A percentile compares a stretch with the other conserved stretches of the same genome.
Conservation (phyloP, 2,888 invertebrate species). For the Onthophagus sagittarius region DNA sequence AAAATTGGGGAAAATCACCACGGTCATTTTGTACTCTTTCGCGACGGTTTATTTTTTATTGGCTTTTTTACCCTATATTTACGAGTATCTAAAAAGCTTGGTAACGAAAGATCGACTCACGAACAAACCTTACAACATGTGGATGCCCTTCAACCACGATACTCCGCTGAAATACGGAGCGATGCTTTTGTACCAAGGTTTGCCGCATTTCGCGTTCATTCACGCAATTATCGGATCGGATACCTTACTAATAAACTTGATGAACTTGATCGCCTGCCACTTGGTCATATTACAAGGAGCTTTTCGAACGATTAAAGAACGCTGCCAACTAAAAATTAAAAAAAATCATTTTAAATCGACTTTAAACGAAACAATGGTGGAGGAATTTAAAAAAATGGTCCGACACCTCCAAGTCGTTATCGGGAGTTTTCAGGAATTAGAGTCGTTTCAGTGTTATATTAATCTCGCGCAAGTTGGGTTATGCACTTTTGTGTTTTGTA, state of each 20-base stretch:
- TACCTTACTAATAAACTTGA: slow-evolving; percentile 41
- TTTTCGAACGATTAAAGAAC: slow-evolving; percentile 34
- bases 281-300: slow-evolving; percentile 41
- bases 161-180: slow-evolving; percentile 36
- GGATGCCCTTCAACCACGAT: slow-evolving; percentile 39
- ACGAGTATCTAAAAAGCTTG: slow-evolving; percentile 7
- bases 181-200: slow-evolving; percentile 41
- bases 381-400: slow-evolving; percentile 38
- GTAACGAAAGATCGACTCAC: slow-evolving; percentile 1
- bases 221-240: slow-evolving; percentile 42
- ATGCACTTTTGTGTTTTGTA: slow-evolving; percentile 42
- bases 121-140: slow-evolving; percentile 9
- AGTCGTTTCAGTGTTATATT: slow-evolving; percentile 37
- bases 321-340: slow-evolving; percentile 23
- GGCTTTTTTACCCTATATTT: slow-evolving; percentile 29
- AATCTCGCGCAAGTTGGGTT: slow-evolving; percentile 41
- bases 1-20: slow-evolving; percentile 32
- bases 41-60: slow-evolving; percentile 37
- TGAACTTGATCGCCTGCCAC: slow-evolving; percentile 41
- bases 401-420: slow-evolving; percentile 38
- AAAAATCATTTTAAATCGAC: slow-evolving; percentile 7
- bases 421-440: slow-evolving; percentile 35
- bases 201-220: slow-evolving; percentile 40
- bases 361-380: slow-evolving; percentile 30
- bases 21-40: slow-evolving; percentile 34